These are phyloP conservation scores for Drosophila santomea DNA, from an alignment of 1,140 invertebrate genomes.

Conservation along the genomic window DNA sequence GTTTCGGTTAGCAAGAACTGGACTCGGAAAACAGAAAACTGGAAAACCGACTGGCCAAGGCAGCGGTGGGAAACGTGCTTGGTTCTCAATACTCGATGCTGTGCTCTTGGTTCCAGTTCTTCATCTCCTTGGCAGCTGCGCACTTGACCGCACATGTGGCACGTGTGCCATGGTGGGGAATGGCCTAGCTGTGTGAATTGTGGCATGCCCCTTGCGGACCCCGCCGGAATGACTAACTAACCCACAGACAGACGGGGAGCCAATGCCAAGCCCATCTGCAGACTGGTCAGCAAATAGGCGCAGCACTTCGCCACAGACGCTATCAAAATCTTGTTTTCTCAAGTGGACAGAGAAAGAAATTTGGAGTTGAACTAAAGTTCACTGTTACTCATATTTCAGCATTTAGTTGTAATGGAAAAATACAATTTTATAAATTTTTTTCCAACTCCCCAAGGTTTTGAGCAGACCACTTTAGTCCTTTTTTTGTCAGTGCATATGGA, in stretches of 20 bases:
- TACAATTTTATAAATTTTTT: neutral
- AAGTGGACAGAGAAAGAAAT: slow-evolving; percentile 10
- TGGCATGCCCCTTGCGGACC: slow-evolving; percentile 20
- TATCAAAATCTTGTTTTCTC: slow-evolving; percentile 47
- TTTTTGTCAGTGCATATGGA: neutral
- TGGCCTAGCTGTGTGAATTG: slow-evolving; percentile 38
- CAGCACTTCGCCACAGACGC: slow-evolving; percentile 25
- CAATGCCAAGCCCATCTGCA: slow-evolving; percentile 47
- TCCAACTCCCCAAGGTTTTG: neutral
- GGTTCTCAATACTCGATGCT: slow-evolving; percentile 34
- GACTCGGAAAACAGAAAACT: slow-evolving; percentile 36
- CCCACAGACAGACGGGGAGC: slow-evolving; percentile 33
- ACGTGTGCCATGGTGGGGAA: slow-evolving; percentile 55
- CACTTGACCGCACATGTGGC: slow-evolving; percentile 79
- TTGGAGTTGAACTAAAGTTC: neutral
- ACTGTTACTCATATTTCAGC: no score
- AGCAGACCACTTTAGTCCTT: no score
- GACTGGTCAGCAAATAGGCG: slow-evolving; percentile 45
- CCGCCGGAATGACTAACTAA: slow-evolving; percentile 45
- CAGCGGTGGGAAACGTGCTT: slow-evolving; percentile 60
- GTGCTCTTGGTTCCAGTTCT: slow-evolving; percentile 32
- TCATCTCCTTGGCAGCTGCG: slow-evolving; percentile 58
- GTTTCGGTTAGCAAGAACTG: slow-evolving; percentile 23
- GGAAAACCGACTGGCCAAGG: slow-evolving; percentile 35
- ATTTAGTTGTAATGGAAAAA: no score